Evolutionary conservation across 1,140 invertebrate species (phyloP).

Genomic region (Sitodiplosis mosellana): DNA sequence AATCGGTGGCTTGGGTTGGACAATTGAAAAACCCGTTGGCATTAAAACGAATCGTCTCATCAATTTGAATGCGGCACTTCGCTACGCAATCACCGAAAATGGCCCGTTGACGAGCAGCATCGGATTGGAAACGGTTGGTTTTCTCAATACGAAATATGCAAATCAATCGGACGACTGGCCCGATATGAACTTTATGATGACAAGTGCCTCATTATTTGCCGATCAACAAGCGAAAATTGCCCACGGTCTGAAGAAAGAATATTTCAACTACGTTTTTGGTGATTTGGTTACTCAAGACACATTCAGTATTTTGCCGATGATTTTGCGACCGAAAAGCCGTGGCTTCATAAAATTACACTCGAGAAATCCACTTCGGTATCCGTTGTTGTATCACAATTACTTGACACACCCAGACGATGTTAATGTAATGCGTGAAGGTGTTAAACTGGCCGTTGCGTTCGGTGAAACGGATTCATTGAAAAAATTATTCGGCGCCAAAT

Average conservation of each 20-base stretch:
- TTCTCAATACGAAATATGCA: slow-evolving; percentile 72
- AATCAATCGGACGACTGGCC: slow-evolving; percentile 72
- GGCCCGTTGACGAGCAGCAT: slow-evolving; percentile 67
- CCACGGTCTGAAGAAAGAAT: slow-evolving; percentile 59
- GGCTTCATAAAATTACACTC: slow-evolving; percentile 56
- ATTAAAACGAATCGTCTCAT: slow-evolving; percentile 55
- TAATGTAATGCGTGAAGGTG: slow-evolving; percentile 57
- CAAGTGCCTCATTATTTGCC: slow-evolving; percentile 54
- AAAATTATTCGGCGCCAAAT: slow-evolving; percentile 46
- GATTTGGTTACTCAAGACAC: slow-evolving; percentile 51
- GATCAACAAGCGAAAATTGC: slow-evolving; percentile 57
- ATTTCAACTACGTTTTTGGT: slow-evolving; percentile 52
- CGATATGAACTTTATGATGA: slow-evolving; percentile 74
- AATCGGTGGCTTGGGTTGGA: slow-evolving; percentile 56
- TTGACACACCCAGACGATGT: slow-evolving; percentile 66
- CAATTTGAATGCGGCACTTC: slow-evolving; percentile 53
- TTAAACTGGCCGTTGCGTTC: slow-evolving; percentile 64
- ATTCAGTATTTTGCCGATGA: slow-evolving; percentile 68
- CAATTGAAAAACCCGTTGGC: slow-evolving; percentile 60
- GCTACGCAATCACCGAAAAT: slow-evolving; percentile 58
- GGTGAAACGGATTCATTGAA: slow-evolving; percentile 51
- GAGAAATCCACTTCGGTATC: slow-evolving; percentile 67
- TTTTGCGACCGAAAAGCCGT: slow-evolving; percentile 66
- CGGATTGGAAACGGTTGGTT: slow-evolving; percentile 65
- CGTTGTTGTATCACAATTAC: slow-evolving; percentile 77